phyloP scores from a whole-genome alignment of 1,140 invertebrate genomes.

The Ctenoplectra terminalis region DNA sequence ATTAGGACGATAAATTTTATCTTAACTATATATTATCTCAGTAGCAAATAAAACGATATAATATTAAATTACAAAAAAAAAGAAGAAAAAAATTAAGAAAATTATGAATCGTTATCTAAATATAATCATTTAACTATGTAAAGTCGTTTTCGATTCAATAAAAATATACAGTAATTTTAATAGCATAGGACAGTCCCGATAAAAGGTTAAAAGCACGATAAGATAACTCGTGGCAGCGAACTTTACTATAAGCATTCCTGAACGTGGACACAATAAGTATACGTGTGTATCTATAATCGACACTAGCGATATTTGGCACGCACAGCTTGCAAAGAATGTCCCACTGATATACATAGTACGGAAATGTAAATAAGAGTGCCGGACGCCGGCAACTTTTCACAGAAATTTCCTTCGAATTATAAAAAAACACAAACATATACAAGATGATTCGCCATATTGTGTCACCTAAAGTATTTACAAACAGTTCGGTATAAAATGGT shows the following conservation, averaged over 20 bases:
- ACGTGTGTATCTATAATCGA: neutral
- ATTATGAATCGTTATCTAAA: neutral
- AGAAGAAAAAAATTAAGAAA: neutral
- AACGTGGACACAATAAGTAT: neutral
- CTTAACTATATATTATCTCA: too few relatives aligned
- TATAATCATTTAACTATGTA: too few relatives aligned
- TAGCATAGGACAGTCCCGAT: neutral
- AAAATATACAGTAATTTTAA: neutral
- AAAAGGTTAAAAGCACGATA: slow-evolving; percentile 43
- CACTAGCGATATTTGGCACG: neutral
- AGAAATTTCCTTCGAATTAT: neutral
- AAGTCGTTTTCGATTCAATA: neutral
- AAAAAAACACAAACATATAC: too few relatives aligned
- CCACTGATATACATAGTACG: neutral
- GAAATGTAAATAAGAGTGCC: neutral
- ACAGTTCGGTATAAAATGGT: too few relatives aligned
- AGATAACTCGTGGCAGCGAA: slow-evolving; percentile 38
- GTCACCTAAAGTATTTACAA: too few relatives aligned
- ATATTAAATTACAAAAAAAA: neutral
- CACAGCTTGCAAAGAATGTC: neutral
- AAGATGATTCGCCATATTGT: too few relatives aligned
- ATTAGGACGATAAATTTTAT: too few relatives aligned
- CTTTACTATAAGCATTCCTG: neutral
- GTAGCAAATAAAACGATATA: neutral
- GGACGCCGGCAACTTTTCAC: too few relatives aligned